These are phyloP conservation scores for Argyrosomus japonicus DNA, from an alignment of 2,113 vertebrate species.

Conservation along the genomic window DNA sequence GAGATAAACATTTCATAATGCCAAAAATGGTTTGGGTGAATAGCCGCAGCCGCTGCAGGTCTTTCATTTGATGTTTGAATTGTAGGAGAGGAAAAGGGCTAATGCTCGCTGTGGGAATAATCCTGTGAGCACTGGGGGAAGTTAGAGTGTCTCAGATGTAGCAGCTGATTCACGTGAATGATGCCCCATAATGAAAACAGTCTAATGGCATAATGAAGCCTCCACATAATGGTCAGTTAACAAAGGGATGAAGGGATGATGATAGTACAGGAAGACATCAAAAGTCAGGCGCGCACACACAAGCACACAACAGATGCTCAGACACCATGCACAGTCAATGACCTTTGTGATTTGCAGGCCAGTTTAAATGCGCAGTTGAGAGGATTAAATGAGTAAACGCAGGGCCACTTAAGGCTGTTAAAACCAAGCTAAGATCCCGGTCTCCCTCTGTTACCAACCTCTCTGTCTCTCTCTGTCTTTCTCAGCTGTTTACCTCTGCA, in stretches of 20 bases:
- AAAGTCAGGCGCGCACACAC: constrained; percentile 47
- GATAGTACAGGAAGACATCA: constrained; percentile 56
- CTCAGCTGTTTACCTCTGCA: constrained; percentile 98
- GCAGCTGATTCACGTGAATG: constrained; percentile 60
- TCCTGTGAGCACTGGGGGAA: constrained; percentile 51
- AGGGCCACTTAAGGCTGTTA: constrained; percentile 74
- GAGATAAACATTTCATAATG: constrained; percentile 66
- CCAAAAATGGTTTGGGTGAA: constrained; percentile 40
- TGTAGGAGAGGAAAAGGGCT: constrained; percentile 39
- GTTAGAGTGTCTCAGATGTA: constrained; percentile 44
- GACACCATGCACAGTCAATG: constrained; percentile 38
- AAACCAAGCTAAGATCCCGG: constrained; percentile 52
- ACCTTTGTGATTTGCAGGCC: constrained; percentile 69
- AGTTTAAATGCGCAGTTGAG: constrained; percentile 74
- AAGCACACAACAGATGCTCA: constrained; percentile 30
- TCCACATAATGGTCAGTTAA: constrained; percentile 66
- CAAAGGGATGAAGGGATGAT: constrained; percentile 67
- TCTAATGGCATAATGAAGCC: constrained; percentile 69
- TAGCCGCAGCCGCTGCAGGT: constrained; percentile 31
- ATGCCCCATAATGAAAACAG: constrained; percentile 71
- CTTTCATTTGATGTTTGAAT: constrained; percentile 63
- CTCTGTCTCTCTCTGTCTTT: constrained; percentile 32
- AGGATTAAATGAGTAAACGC: constrained; percentile 74
- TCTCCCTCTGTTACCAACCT: constrained; percentile 42
- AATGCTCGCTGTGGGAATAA: constrained; percentile 58